Evolutionary conservation across 2,888 invertebrate genomes (phyloP), one percentile per base, ranked within the genome.

Genomic region (Galerucella nymphaeae): DNA sequence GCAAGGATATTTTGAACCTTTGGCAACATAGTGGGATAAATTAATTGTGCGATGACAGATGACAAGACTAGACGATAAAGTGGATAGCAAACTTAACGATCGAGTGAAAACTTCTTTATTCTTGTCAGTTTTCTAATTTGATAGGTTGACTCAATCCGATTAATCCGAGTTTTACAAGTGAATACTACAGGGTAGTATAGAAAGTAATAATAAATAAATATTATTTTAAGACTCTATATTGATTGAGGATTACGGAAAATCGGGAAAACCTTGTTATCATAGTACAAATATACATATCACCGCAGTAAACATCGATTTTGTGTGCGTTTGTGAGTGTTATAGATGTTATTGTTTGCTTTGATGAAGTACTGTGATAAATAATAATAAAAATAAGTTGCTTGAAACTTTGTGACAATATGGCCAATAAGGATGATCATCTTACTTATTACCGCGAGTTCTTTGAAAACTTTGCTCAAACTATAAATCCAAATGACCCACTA

Each of bases 401-500:
- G 58, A 38, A 41, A 20, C 20, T 5, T 38, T 41, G 58, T 48
- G 66, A 59, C 70, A 66, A 73, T 66, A 86, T 86, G 86, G 85
- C 85, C 69, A 90, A 90, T 84, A 90, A 91, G 82, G 91, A 92
- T 81, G 92, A 92, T 85, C 92, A 93, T 87, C 88, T 93, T 84
- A 90, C 90, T 67, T 88, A 89, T 59, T 93, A 93, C 84, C 89
- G 92, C 76, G 88, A 90, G 82, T 94, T 93, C 87, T 93, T 94
- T 83, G 91, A 92, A 82, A 88, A 90, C 83, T 93, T 93, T 86
- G 90, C 91, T 78, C 89, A 90, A 73, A 91, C 90, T 70, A 90
- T 93, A 64, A 90, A 93, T 81, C 91, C 91, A 1, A 89, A 91
- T 79, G 93, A 94, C 85, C 93, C 93, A 84, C 87, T 94, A 79